Evolutionary conservation across 1,140 invertebrate genomes (phyloP).

Genomic region (Ctenoplectra terminalis): DNA sequence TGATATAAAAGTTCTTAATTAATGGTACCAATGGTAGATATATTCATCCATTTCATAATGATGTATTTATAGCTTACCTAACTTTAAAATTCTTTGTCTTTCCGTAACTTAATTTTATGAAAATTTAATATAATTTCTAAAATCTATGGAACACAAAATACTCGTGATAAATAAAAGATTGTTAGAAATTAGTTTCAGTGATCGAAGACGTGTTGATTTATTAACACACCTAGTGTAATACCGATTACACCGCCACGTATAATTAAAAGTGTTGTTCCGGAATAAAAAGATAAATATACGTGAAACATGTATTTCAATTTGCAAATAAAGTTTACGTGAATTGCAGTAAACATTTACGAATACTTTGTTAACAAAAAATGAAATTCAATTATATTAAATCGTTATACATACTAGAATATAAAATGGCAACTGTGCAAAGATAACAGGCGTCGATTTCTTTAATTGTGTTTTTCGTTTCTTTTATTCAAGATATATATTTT

Average conservation of each 20-base stretch:
- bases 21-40: no score
- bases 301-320: not conserved
- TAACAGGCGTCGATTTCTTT: constrained; percentile 6
- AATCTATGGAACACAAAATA: not conserved
- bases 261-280: not conserved
- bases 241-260: not conserved
- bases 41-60: no score
- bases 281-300: not conserved
- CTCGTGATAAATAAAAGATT: not conserved
- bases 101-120: not conserved
- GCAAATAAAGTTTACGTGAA: not conserved
- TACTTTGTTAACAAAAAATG: not conserved
- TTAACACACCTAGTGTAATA: not conserved
- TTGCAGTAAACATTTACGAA: not conserved
- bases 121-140: not conserved
- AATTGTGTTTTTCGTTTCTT: not conserved
- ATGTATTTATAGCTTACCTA: not conserved
- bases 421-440: constrained; percentile 34
- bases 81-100: not conserved
- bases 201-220: not conserved
- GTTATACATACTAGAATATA: not conserved
- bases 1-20: not conserved
- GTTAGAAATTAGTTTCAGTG: not conserved
- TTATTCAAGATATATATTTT: not conserved
- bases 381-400: not conserved